A percentile compares a stretch with the other conserved stretches of the same genome.
Conservation (phyloP, 1,140 invertebrate species). For the Calephelis nemesis region DNA sequence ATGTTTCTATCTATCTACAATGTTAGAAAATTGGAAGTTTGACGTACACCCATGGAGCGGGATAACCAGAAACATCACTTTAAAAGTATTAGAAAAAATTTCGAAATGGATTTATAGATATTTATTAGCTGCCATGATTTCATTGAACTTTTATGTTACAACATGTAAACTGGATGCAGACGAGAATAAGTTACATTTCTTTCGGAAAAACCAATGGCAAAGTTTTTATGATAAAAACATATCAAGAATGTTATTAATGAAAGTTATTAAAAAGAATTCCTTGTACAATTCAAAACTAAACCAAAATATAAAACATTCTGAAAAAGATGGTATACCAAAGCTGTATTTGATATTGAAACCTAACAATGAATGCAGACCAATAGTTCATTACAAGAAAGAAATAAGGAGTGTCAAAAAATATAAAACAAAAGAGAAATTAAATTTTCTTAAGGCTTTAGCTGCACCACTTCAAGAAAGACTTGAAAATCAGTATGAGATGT, state of each 20-base stretch:
- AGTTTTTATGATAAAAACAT: slow-evolving; percentile 65
- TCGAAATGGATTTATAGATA: slow-evolving; percentile 60
- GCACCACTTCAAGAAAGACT: slow-evolving; percentile 44
- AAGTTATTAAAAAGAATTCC: slow-evolving; percentile 51
- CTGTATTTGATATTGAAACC: slow-evolving; percentile 67
- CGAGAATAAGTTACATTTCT: slow-evolving; percentile 71
- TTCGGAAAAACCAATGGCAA: slow-evolving; percentile 72
- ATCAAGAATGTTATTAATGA: slow-evolving; percentile 46
- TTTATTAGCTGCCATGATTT: slow-evolving; percentile 62
- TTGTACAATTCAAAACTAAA: slow-evolving; percentile 42
- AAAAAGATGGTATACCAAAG: slow-evolving; percentile 60
- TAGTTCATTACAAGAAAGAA: slow-evolving; percentile 67
- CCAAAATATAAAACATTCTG: slow-evolving; percentile 48
- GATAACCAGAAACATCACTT: slow-evolving; percentile 25
- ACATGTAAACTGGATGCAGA: slow-evolving; percentile 67
- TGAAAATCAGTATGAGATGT: slow-evolving; percentile 45
- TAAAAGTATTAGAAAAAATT: slow-evolving; percentile 44
- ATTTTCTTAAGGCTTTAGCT: slow-evolving; percentile 51
- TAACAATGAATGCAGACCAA: slow-evolving; percentile 62
- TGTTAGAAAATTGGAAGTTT: slow-evolving; percentile 60
- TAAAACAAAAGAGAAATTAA: slow-evolving; percentile 57
- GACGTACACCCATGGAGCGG: slow-evolving; percentile 44
- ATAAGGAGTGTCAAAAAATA: slow-evolving; percentile 45
- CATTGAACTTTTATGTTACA: slow-evolving; percentile 71
- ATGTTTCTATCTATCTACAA: slow-evolving; percentile 44